Evolutionary conservation across 2,797 vertebrate genomes (phyloP).

Genomic region (Percopsis omiscomaycus): DNA sequence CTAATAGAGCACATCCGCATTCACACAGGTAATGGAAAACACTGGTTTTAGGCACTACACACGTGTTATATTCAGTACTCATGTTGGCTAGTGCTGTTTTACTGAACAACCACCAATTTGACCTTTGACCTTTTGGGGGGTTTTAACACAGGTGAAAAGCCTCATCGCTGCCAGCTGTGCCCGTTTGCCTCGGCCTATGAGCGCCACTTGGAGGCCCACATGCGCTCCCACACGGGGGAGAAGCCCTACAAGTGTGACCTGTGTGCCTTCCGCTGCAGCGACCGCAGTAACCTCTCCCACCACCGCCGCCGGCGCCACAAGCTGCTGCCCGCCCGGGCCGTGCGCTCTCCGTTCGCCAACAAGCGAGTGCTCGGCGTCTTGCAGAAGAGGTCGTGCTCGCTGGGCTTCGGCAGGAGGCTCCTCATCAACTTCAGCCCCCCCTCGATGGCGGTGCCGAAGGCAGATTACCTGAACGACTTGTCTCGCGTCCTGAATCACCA

Average conservation of each 20-base stretch:
- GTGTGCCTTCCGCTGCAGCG: conserved; percentile 96
- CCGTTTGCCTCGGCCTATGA: conserved; percentile 98
- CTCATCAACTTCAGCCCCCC: conserved; percentile 88
- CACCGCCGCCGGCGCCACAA: conserved; percentile 96
- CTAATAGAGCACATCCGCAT: conserved; percentile 97
- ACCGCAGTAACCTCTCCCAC: conserved; percentile 97
- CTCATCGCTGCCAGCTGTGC: conserved; percentile 94
- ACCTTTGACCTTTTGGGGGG: background rate
- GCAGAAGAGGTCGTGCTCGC: conserved; percentile 89
- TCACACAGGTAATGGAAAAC: conserved; percentile 87
- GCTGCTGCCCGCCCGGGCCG: conserved; percentile 89
- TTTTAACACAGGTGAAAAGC: conserved; percentile 87
- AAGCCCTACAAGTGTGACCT: conserved; percentile 98
- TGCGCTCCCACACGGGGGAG: conserved; percentile 97
- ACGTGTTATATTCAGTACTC: background rate
- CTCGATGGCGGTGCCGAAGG: conserved; percentile 86
- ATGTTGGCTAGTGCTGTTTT: background rate
- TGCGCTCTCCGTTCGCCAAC: conserved; percentile 86
- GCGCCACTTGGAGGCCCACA: conserved; percentile 96
- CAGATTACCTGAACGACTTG: conserved; percentile 83
- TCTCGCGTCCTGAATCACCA: conserved; percentile 75
- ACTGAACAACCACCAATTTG: conserved; percentile 4
- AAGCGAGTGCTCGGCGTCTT: conserved; percentile 91
- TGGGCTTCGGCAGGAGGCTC: conserved; percentile 86
- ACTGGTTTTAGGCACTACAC: background rate